phyloP scores from a whole-genome alignment of 2,888 invertebrate genomes.

The Drosophila rubida region DNA sequence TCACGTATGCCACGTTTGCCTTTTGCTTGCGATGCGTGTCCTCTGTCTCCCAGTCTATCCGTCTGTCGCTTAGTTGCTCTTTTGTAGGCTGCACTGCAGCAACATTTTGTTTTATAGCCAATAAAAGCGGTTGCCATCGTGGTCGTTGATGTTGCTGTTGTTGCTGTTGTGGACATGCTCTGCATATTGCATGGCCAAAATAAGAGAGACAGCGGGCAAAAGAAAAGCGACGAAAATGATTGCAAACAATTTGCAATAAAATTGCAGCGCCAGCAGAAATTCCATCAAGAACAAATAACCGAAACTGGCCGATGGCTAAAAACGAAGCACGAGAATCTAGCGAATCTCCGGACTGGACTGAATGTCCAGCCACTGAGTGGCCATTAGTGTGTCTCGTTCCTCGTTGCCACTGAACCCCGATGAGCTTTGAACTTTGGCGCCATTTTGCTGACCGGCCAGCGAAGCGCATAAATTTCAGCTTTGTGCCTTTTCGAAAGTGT shows the following conservation, averaged over 20 bases:
- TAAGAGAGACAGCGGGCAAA: neutral
- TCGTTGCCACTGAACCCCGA: slow-evolving; percentile 18
- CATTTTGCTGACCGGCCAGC: slow-evolving; percentile 73
- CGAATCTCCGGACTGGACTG: slow-evolving; percentile 9
- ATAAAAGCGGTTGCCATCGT: slow-evolving; percentile 29
- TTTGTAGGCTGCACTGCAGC: slow-evolving; percentile 62
- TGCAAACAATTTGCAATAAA: slow-evolving; percentile 78
- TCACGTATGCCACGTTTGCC: slow-evolving; percentile 42
- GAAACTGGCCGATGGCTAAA: slow-evolving; percentile 11
- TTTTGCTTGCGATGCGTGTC: slow-evolving; percentile 14
- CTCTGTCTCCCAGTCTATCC: slow-evolving; percentile 3
- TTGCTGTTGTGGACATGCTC: slow-evolving; percentile 59
- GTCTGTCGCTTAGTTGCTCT: neutral
- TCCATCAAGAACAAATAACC: slow-evolving; percentile 29
- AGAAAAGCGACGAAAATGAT: slow-evolving; percentile 30
- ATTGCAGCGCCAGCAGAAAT: slow-evolving; percentile 40
- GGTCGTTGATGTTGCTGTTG: slow-evolving; percentile 6
- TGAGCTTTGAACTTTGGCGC: slow-evolving; percentile 80
- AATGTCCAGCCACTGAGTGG: slow-evolving; percentile 66
- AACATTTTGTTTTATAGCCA: slow-evolving; percentile 64
- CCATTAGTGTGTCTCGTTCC: slow-evolving; percentile 2
- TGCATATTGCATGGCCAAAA: slow-evolving; percentile 68
- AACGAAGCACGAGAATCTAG: slow-evolving; percentile 45
- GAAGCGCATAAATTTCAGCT: slow-evolving; percentile 69
- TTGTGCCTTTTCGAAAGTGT: slow-evolving; percentile 45